Evolutionary conservation across 2,113 vertebrate genomes (phyloP), one percentile per base, ranked within the genome.

Genomic region (Nerophis lumbriciformis): DNA sequence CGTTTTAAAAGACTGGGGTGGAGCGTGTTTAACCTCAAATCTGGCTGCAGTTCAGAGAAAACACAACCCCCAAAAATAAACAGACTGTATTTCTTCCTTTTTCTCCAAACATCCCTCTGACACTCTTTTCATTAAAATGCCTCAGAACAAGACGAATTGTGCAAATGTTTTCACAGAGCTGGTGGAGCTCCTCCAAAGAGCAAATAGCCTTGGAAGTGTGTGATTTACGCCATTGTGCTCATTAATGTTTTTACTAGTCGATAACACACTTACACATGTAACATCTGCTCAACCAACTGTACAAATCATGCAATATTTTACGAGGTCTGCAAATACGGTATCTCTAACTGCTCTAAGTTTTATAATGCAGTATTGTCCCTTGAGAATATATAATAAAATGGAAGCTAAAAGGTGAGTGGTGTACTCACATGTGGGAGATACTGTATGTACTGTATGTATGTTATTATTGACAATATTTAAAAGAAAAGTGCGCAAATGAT

Each of bases 81-180:
- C 75, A 48, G 48, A 48, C 55, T 36, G 85, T 83, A 83, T 81
- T 82, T 81, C 77, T 74, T 71, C 87, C 78, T 83, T 71, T 45
- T 69, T 74, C 71, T 85, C 83, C 83, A 85, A 89, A 85, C 85
- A 89, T 88, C 78, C 12, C 80, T 70, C 79, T 47, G 69, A 86
- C 87, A 90, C 90, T 91, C 86, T 87, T 91, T 89, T 89, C 80
- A 86, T 86, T 84, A 90, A 88, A 88, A 88, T 84, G 78, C 85
- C 83, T 83, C 69, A 75, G 72, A 85, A 83, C 76, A 84, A 83
- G 81, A 84, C 72, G 70, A 82, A 83, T 75, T 21, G 71, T 71
- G 75, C 68, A 77, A 65, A 63, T 73, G 82, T 87, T 86, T 80
- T 84, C 83, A 83, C 82, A 87, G 65, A 82, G 72, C 78, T 79